Evolutionary conservation across 2,113 vertebrate species (phyloP).

Genomic region (Suncus etruscus): DNA sequence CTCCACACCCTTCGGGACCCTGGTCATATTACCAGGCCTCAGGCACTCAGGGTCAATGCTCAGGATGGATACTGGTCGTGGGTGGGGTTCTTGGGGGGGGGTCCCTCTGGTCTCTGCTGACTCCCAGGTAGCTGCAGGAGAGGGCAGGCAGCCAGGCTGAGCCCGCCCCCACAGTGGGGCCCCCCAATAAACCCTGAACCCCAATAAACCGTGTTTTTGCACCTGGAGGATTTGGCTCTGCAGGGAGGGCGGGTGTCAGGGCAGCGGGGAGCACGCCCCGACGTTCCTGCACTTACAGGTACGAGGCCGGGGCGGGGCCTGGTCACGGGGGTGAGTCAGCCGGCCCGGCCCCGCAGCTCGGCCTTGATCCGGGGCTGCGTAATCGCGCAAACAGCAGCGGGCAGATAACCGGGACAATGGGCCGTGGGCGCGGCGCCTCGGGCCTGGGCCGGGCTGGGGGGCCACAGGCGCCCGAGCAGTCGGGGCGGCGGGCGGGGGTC

Average conservation of each 20-base stretch:
- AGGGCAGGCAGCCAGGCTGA: neutral
- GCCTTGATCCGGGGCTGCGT: neutral
- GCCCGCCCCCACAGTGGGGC: neutral
- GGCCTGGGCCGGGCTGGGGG: neutral
- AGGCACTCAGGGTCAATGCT: conserved; percentile 30
- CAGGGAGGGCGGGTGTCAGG: neutral
- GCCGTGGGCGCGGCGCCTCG: conserved; percentile 56
- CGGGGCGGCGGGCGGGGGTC: neutral
- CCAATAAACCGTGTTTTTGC: conserved; percentile 63
- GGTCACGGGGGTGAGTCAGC: conserved; percentile 55
- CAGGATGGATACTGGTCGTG: conserved; percentile 26
- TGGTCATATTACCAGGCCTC: neutral
- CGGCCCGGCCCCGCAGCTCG: neutral
- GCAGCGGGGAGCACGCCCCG: neutral
- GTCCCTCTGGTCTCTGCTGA: neutral
- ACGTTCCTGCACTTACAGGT: neutral
- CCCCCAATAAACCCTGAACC: neutral
- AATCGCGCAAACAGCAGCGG: conserved; percentile 54
- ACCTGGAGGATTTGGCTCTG: neutral
- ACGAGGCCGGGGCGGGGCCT: neutral
- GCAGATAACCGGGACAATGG: conserved; percentile 76
- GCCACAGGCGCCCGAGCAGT: too few relatives aligned
- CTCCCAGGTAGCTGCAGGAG: neutral
- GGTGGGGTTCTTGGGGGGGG: neutral
- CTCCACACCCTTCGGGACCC: neutral